These are phyloP conservation scores for Chymomyza caudatula DNA, from an alignment of 2,888 invertebrate genomes.

Conservation along the genomic window DNA sequence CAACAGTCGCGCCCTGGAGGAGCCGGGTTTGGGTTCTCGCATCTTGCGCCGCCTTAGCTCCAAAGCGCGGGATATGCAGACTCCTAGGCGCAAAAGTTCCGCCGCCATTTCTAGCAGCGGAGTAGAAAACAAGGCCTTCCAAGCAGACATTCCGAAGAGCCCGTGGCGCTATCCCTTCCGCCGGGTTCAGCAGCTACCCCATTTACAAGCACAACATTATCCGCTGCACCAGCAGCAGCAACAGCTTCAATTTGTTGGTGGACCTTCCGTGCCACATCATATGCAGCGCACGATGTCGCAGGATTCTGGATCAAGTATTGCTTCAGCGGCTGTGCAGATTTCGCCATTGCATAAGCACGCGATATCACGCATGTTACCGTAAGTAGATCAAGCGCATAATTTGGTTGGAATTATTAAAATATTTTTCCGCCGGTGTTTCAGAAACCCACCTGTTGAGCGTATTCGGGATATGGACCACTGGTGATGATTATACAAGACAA, in stretches of 20 bases:
- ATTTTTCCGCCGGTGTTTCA: conserved; percentile 37
- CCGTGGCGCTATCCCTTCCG: conserved; percentile 86
- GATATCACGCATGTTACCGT: conserved; percentile 77
- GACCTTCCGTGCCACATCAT: conserved; percentile 54
- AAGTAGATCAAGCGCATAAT: conserved; percentile 41
- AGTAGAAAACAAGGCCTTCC: conserved; percentile 85
- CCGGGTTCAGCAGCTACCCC: conserved; percentile 72
- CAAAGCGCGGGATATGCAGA: conserved; percentile 81
- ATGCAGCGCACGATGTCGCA: conserved; percentile 80
- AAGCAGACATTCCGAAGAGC: conserved; percentile 84
- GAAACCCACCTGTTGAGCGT: conserved; percentile 77
- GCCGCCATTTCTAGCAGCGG: conserved; percentile 79
- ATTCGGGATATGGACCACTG: conserved; percentile 77
- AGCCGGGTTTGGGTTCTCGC: conserved; percentile 82
- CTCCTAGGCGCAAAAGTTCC: conserved; percentile 63
- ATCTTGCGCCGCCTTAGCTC: conserved; percentile 87
- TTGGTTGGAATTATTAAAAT: neutral
- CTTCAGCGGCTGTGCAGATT: conserved; percentile 79
- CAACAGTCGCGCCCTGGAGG: conserved; percentile 81
- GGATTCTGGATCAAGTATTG: conserved; percentile 82
- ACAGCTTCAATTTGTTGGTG: conserved; percentile 57
- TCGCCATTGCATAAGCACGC: conserved; percentile 77
- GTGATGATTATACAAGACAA: conserved; percentile 53
- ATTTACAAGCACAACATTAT: conserved; percentile 64
- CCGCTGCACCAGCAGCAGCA: conserved; percentile 55